phyloP scores from a whole-genome alignment of 1,140 invertebrate species.

The Cepaea nemoralis region DNA sequence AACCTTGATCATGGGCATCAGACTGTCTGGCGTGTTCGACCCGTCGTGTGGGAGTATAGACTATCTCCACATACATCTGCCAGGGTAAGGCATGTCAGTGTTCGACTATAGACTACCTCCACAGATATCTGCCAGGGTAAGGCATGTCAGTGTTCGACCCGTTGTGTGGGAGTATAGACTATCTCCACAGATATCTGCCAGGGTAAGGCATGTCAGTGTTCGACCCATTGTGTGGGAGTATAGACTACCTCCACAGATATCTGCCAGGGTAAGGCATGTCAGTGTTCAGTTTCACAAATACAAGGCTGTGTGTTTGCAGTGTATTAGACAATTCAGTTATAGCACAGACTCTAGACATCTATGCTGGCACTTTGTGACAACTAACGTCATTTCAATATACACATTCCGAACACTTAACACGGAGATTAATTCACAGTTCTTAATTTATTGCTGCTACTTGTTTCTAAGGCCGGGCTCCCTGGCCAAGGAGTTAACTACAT shows the following conservation, averaged over 20 bases:
- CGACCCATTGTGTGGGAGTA: conserved; percentile 71
- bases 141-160: conserved; percentile 78
- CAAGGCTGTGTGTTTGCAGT: no score
- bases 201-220: conserved; percentile 50
- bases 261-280: neutral
- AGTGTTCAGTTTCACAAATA: no score
- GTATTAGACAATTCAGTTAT: no score
- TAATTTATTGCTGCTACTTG: no score
- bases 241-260: neutral
- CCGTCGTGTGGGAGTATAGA: conserved; percentile 70
- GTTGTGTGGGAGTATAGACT: conserved; percentile 70
- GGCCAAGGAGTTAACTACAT: no score
- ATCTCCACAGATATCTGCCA: conserved; percentile 62
- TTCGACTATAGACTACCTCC: neutral
- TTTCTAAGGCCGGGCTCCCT: no score
- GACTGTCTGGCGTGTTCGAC: conserved; percentile 82
- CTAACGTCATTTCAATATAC: no score
- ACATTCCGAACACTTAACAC: no score
- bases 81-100: conserved; percentile 51
- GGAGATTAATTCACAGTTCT: no score
- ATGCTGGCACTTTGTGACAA: no score
- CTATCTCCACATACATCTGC: conserved; percentile 62
- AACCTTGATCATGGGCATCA: conserved; percentile 82
- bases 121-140: conserved; percentile 4
- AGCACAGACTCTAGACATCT: no score